These are phyloP conservation scores for Piezodorus guildinii DNA, from an alignment of 1,140 invertebrate genomes.

Conservation along the genomic window DNA sequence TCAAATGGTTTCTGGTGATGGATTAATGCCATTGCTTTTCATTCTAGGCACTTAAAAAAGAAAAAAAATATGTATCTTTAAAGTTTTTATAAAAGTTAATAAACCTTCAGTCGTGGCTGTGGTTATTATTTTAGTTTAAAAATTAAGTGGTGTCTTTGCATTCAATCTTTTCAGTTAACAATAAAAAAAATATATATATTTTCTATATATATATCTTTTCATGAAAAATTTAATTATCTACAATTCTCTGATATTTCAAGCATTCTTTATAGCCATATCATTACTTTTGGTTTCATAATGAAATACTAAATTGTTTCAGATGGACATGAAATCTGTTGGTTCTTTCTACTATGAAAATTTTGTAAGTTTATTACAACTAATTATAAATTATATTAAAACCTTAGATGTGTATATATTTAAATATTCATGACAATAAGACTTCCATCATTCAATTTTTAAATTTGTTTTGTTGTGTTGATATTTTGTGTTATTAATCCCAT, in stretches of 20 bases:
- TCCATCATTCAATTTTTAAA: too few species aligned
- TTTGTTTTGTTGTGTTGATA: too few species aligned
- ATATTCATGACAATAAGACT: too few species aligned
- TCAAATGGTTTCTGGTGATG: slow-evolving; percentile 23
- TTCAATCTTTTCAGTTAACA: neutral
- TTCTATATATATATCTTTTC: neutral
- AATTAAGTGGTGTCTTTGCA: neutral
- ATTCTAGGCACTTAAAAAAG: neutral
- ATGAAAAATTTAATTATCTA: neutral
- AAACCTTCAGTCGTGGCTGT: slow-evolving; percentile 22
- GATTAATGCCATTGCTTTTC: slow-evolving; percentile 24
- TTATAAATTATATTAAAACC: too few species aligned
- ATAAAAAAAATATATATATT: neutral
- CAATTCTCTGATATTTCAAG: neutral
- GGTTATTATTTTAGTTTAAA: slow-evolving; percentile 16
- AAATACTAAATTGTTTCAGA: slow-evolving; percentile 45
- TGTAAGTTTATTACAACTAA: slow-evolving; percentile 49
- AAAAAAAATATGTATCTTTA: neutral
- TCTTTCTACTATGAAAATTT: slow-evolving; percentile 88
- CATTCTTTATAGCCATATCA: neutral
- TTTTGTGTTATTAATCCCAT: too few species aligned
- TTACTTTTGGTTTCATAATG: neutral
- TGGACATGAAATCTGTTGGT: slow-evolving; percentile 86
- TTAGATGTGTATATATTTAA: too few species aligned
- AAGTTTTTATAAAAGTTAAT: neutral